A percentile compares a stretch with the other conserved stretches of the same genome.
phyloP scores from a whole-genome alignment of 2,888 invertebrate genomes.

The Lucinisca nassula region DNA sequence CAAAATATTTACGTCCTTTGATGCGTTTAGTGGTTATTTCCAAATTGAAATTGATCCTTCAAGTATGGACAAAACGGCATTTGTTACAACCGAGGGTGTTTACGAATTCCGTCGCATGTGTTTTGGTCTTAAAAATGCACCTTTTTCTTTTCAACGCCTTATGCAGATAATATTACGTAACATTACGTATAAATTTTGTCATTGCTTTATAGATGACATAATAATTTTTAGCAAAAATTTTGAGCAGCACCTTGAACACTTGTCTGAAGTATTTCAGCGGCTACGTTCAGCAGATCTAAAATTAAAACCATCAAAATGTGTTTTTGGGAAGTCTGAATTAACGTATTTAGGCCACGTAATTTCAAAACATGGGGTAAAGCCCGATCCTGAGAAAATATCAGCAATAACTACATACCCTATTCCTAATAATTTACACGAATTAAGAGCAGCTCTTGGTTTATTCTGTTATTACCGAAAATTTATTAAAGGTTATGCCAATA shows the following conservation, averaged over 20 bases:
- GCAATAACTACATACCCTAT: slow-evolving; percentile 20
- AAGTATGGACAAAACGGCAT: too few relatives aligned
- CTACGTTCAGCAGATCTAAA: slow-evolving; percentile 24
- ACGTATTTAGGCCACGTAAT: slow-evolving; percentile 43
- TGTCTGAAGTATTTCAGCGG: slow-evolving; percentile 20
- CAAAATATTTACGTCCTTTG: too few relatives aligned
- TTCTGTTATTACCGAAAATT: too few relatives aligned
- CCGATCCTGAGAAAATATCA: slow-evolving; percentile 23
- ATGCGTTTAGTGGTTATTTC: too few relatives aligned
- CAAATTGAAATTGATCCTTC: too few relatives aligned
- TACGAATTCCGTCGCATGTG: too few relatives aligned
- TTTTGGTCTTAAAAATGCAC: slow-evolving; percentile 37
- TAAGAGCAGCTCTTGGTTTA: slow-evolving; percentile 25
- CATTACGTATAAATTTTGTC: slow-evolving; percentile 24
- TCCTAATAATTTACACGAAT: slow-evolving; percentile 24
- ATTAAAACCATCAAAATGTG: slow-evolving; percentile 43
- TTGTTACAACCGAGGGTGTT: too few relatives aligned
- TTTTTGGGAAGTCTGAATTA: slow-evolving; percentile 29
- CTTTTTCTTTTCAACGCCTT: slow-evolving; percentile 7
- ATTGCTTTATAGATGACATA: slow-evolving; percentile 52
- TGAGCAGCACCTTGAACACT: slow-evolving; percentile 25
- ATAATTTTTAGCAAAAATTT: slow-evolving; percentile 20
- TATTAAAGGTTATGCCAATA: too few relatives aligned
- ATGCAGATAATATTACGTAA: slow-evolving; percentile 31
- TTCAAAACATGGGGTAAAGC: slow-evolving; percentile 32